A percentile compares a stretch with the other conserved stretches of the same genome.
These are phyloP conservation scores for Hypselothyrea guttata DNA, from an alignment of 2,888 invertebrate species.

Conservation along the genomic window DNA sequence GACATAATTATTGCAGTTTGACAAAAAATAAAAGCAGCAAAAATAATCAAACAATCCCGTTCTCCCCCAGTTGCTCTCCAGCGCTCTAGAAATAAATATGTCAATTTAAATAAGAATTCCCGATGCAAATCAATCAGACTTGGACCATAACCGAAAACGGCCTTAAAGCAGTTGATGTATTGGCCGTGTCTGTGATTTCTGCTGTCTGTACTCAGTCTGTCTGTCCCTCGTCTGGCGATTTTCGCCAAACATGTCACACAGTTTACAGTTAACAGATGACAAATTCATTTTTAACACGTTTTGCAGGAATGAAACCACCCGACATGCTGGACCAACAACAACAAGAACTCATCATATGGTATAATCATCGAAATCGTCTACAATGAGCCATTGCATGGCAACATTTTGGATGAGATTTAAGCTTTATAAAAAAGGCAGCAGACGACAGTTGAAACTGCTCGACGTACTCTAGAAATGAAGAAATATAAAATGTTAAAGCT, in stretches of 20 bases:
- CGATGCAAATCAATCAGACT: conserved; percentile 81
- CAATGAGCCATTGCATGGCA: conserved; percentile 71
- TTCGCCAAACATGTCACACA: conserved; percentile 77
- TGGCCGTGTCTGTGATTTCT: conserved; percentile 61
- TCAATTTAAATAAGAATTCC: conserved; percentile 71
- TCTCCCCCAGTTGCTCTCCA: not conserved
- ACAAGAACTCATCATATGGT: conserved; percentile 4
- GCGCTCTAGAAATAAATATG: conserved; percentile 47
- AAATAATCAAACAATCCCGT: conserved; percentile 31
- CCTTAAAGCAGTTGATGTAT: conserved; percentile 72
- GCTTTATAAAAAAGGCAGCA: conserved; percentile 12
- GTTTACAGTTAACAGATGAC: conserved; percentile 76
- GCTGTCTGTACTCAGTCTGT: conserved; percentile 12
- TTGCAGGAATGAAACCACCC: conserved; percentile 58
- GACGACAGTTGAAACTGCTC: not conserved
- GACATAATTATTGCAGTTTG: conserved; percentile 76
- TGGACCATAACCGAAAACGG: conserved; percentile 33
- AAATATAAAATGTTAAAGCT: not conserved
- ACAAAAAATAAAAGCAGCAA: conserved; percentile 19
- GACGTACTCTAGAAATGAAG: too few relatives aligned
- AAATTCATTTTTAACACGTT: conserved; percentile 79
- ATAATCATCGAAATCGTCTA: conserved; percentile 60
- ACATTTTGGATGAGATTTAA: conserved; percentile 29
- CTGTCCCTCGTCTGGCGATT: conserved; percentile 41
- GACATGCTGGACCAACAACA: conserved; percentile 51